These are phyloP conservation scores for Recurvirostra avosetta DNA, from an alignment of 2,113 vertebrate species.

Conservation along the genomic window DNA sequence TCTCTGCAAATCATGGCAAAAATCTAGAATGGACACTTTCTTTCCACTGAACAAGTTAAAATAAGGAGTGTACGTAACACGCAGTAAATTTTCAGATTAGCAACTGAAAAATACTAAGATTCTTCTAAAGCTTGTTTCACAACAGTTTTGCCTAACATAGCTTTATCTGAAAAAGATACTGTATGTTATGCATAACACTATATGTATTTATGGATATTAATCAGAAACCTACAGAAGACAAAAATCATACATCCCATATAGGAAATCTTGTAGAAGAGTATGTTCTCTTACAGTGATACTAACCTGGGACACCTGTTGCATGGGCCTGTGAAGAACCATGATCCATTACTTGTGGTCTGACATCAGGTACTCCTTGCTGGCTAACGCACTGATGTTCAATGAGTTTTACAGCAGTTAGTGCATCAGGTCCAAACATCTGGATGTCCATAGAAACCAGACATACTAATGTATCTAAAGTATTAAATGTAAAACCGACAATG, in stretches of 20 bases:
- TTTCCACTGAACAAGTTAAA: not conserved
- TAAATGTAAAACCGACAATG: slow-evolving; percentile 42
- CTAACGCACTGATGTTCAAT: slow-evolving; percentile 93
- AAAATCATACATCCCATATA: not conserved
- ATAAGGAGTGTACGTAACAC: not conserved
- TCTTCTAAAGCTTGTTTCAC: not conserved
- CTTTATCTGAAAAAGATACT: not conserved
- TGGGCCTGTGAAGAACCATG: slow-evolving; percentile 85
- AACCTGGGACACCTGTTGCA: slow-evolving; percentile 81
- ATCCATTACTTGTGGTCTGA: slow-evolving; percentile 92
- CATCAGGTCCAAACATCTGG: slow-evolving; percentile 95
- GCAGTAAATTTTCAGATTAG: not conserved
- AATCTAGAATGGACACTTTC: not conserved
- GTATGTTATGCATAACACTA: not conserved
- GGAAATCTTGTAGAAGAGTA: not conserved
- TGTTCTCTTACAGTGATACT: slow-evolving; percentile 32
- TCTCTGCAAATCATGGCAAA: not conserved
- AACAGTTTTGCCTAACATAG: not conserved
- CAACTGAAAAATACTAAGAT: not conserved
- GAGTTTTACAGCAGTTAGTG: slow-evolving; percentile 91
- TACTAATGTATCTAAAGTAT: slow-evolving; percentile 89
- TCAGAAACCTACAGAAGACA: not conserved
- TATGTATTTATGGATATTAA: not conserved
- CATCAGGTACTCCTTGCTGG: slow-evolving; percentile 87
- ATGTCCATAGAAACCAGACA: slow-evolving; percentile 95